A percentile compares a stretch with the other conserved stretches of the same genome.
Conservation (phyloP, 2,113 vertebrate genomes). For the Eptesicus fuscus region DNA sequence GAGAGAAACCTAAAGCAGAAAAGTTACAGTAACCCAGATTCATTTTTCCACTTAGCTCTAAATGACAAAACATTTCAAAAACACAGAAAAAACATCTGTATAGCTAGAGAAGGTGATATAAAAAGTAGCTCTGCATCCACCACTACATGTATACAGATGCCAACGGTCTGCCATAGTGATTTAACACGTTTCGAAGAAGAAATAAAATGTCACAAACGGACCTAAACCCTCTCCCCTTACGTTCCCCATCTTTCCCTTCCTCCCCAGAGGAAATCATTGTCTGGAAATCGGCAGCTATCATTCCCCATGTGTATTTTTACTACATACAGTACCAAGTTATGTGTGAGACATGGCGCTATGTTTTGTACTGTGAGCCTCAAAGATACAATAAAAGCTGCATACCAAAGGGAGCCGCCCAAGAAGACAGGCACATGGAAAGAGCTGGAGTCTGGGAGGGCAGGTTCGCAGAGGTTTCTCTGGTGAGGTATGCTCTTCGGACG, state of each 20-base stretch:
- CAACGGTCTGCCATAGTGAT: background rate
- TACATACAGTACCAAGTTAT: background rate
- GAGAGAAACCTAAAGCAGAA: background rate
- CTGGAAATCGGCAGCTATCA: background rate
- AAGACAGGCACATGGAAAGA: background rate
- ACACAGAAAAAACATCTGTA: background rate
- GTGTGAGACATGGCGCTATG: background rate
- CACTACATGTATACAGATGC: background rate
- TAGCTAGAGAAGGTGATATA: background rate
- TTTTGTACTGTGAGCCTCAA: background rate
- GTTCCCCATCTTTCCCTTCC: background rate
- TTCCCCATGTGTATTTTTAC: background rate
- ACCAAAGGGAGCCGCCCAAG: background rate
- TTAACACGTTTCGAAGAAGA: conserved; percentile 18
- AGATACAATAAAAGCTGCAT: background rate
- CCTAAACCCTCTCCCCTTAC: background rate
- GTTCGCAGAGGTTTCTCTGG: background rate
- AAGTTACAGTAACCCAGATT: background rate
- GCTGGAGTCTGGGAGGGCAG: background rate
- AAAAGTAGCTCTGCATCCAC: background rate
- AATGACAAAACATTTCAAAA: conserved; percentile 19
- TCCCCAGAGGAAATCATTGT: background rate
- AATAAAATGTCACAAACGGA: background rate
- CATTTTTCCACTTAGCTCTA: background rate
- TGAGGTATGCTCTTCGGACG: background rate